A percentile compares a stretch with the other conserved stretches of the same genome.
Evolutionary conservation across 2,888 invertebrate species (phyloP).

Genomic region (Macaria notata): DNA sequence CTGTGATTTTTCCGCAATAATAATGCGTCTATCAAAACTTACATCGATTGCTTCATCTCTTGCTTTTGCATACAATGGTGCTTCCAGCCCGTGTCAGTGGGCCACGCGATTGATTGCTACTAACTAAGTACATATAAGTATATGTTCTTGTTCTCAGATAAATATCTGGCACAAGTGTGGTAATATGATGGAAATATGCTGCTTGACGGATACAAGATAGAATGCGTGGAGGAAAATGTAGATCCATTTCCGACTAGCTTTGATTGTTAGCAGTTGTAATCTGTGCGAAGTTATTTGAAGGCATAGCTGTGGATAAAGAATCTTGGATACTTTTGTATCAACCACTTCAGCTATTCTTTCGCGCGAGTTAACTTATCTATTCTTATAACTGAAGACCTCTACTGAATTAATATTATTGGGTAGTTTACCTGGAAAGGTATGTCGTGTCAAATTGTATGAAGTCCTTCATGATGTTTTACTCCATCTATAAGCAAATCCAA

Average conservation of each 20-base stretch:
- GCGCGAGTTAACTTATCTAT: no score
- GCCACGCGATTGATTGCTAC: constrained; percentile 57
- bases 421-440: no score
- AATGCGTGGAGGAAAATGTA: constrained; percentile 6
- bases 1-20: no score
- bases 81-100: constrained; percentile 46
- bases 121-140: no score
- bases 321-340: no score
- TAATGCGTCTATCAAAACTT: no score
- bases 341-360: no score
- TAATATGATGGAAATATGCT: constrained; percentile 27
- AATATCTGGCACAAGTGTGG: constrained; percentile 26
- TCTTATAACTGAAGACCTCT: no score
- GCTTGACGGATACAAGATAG: constrained; percentile 9
- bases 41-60: background rate
- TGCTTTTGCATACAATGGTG: constrained; percentile 65
- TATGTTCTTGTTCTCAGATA: constrained; percentile 33
- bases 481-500: no score
- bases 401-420: no score
- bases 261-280: background rate
- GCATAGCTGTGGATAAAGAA: background rate
- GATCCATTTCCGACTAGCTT: constrained; percentile 3
- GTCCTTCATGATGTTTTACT: no score
- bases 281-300: background rate
- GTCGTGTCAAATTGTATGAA: no score